Evolutionary conservation across 1,140 invertebrate genomes (phyloP).

Genomic region (Bombus sibiricus): DNA sequence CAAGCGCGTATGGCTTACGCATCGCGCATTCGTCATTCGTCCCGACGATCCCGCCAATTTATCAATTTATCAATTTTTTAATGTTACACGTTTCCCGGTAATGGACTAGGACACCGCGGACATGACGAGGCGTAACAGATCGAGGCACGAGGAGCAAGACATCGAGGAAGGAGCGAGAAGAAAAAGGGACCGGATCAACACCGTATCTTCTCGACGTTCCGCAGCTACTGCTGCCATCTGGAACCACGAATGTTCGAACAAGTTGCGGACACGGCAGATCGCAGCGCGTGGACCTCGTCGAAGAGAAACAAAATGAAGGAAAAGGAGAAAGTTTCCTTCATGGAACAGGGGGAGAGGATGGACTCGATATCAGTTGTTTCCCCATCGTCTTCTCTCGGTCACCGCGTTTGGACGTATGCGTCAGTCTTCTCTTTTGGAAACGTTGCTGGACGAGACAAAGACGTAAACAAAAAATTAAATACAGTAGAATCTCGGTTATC

Average conservation of each 20-base stretch:
- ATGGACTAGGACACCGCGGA: background rate
- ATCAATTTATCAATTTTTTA: conserved; percentile 5
- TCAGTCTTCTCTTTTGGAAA: conserved; percentile 64
- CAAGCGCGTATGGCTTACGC: background rate
- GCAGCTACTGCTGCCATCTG: conserved; percentile 74
- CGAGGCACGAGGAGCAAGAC: background rate
- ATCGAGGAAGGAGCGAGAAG: no score
- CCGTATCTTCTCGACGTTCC: background rate
- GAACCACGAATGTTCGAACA: conserved; percentile 19
- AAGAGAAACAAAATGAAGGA: conserved; percentile 39
- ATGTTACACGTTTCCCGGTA: background rate
- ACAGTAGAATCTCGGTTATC: no score
- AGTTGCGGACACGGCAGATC: background rate
- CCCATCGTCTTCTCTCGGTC: conserved; percentile 47
- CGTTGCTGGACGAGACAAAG: conserved; percentile 58
- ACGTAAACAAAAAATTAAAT: no score
- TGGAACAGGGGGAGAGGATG: conserved; percentile 46
- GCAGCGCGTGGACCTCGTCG: background rate
- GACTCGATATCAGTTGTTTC: conserved; percentile 68
- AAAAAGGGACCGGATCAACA: background rate
- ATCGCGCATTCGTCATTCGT: background rate
- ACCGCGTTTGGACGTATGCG: conserved; percentile 52
- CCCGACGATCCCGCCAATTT: conserved; percentile 19
- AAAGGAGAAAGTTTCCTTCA: conserved; percentile 8
- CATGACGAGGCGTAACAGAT: background rate